These are phyloP conservation scores for Drosophila lini DNA, from an alignment of 1,140 invertebrate species.

Conservation along the genomic window DNA sequence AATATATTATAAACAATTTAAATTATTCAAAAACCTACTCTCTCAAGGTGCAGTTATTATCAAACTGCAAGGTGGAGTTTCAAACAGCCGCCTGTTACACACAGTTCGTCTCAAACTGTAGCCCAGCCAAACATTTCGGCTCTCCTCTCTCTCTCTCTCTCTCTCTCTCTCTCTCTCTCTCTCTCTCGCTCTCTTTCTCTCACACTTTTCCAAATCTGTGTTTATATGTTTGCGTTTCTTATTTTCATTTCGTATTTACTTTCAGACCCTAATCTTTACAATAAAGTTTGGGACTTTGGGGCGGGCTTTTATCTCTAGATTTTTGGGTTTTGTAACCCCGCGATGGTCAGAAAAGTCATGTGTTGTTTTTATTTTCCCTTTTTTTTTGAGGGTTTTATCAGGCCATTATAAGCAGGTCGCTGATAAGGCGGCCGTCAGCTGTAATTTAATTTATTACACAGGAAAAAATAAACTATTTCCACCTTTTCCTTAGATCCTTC, in stretches of 20 bases:
- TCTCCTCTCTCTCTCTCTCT: background rate
- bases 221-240: constrained; percentile 42
- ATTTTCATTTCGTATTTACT: constrained; percentile 36
- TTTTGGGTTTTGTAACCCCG: constrained; percentile 34
- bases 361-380: constrained; percentile 26
- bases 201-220: constrained; percentile 38
- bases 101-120: constrained; percentile 18
- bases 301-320: constrained; percentile 35
- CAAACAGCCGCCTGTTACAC: background rate
- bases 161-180: background rate
- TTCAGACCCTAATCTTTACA: constrained; percentile 28
- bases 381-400: constrained; percentile 58
- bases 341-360: constrained; percentile 50
- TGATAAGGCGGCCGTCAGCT: constrained; percentile 59
- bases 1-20: background rate
- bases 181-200: background rate
- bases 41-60: background rate
- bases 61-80: constrained; percentile 7
- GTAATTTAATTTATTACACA: constrained; percentile 49
- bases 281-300: constrained; percentile 19
- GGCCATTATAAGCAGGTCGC: constrained; percentile 65
- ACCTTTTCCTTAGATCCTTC: background rate
- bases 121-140: constrained; percentile 2
- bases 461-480: background rate
- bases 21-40: background rate